A percentile compares a stretch with the other conserved stretches of the same genome.
These are phyloP conservation scores for Centropristis striata DNA, from an alignment of 2,113 vertebrate genomes.

Conservation along the genomic window DNA sequence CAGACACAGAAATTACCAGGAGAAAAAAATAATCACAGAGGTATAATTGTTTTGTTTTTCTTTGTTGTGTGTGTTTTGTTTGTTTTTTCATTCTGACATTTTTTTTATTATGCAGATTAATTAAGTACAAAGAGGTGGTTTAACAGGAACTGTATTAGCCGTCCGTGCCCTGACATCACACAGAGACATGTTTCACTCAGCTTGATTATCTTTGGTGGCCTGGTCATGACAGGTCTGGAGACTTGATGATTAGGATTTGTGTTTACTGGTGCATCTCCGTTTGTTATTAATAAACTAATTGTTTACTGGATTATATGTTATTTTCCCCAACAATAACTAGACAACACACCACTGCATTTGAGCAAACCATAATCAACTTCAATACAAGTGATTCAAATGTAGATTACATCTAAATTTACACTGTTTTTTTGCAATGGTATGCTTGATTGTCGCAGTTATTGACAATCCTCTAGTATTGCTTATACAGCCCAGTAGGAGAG, in stretches of 20 bases:
- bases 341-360: neutral
- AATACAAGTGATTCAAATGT: neutral
- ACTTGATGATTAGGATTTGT: slow-evolving; percentile 33
- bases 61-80: slow-evolving; percentile 50
- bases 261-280: neutral
- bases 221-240: slow-evolving; percentile 19
- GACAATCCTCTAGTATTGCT: neutral
- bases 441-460: neutral
- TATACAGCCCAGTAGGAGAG: neutral
- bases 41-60: slow-evolving; percentile 71
- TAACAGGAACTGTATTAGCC: slow-evolving; percentile 38
- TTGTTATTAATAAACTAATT: neutral
- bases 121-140: slow-evolving; percentile 54
- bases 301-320: neutral
- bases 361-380: neutral
- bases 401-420: neutral
- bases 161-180: slow-evolving; percentile 20
- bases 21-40: slow-evolving; percentile 50
- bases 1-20: slow-evolving; percentile 49
- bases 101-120: slow-evolving; percentile 60
- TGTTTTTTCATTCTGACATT: slow-evolving; percentile 37
- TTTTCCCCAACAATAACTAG: neutral
- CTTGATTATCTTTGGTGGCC: slow-evolving; percentile 25
- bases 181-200: slow-evolving; percentile 36
- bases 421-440: neutral